Evolutionary conservation across 1,140 invertebrate species (phyloP).

Genomic region (Eriocheir sinensis): DNA sequence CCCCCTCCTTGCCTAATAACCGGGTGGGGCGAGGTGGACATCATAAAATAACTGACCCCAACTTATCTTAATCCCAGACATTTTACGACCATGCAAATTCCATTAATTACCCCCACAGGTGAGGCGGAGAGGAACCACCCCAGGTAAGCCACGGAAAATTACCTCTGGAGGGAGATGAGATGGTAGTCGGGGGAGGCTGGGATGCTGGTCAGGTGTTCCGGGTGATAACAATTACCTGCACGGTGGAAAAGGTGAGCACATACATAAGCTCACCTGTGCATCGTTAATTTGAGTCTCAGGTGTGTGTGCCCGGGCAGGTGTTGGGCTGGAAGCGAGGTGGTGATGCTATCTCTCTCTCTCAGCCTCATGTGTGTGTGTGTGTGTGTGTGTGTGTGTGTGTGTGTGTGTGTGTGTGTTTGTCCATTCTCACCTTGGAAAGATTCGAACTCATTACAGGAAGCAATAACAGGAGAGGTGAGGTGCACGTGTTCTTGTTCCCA

Average conservation of each 20-base stretch:
- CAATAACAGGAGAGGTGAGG: no score
- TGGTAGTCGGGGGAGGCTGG: background rate
- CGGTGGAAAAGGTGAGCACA: background rate
- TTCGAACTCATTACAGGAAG: no score
- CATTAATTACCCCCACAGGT: background rate
- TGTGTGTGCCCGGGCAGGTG: background rate
- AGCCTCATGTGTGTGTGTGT: constrained; percentile 12
- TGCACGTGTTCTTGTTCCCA: background rate
- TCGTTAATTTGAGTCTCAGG: background rate
- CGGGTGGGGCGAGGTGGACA: background rate
- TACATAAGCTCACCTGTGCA: background rate
- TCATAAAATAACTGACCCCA: background rate
- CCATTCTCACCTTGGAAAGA: no score
- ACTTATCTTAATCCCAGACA: background rate
- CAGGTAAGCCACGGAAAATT: background rate
- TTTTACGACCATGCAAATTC: background rate
- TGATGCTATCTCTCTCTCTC: constrained; percentile 30
- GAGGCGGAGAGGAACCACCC: background rate
- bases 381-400: constrained; percentile 7
- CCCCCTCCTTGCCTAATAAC: background rate
- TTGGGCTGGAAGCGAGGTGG: background rate
- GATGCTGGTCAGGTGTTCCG: background rate
- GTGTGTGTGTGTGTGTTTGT: background rate
- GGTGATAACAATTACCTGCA: constrained; percentile 15
- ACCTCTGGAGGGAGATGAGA: background rate